Percentiles rank a stretch among this genome's conserved stretches.
Evolutionary conservation across 2,888 invertebrate species (phyloP).

Genomic region (Notodonta ziczac): DNA sequence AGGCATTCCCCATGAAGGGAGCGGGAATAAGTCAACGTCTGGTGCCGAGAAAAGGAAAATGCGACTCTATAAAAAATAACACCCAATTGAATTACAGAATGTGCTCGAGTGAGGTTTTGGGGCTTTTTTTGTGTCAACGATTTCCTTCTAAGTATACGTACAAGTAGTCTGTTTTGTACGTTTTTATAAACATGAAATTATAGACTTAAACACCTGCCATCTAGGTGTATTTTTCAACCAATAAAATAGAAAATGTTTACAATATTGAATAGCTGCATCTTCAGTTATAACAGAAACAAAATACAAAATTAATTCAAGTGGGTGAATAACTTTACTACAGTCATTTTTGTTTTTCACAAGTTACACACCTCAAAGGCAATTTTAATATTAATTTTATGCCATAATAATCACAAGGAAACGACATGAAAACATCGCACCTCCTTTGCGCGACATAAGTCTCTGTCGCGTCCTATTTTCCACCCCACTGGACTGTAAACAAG

Average conservation of each 20-base stretch:
- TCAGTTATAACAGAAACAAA: no score
- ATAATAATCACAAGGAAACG: slow-evolving; percentile 9
- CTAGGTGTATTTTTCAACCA: no score
- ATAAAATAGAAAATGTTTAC: no score
- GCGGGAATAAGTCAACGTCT: slow-evolving; percentile 13
- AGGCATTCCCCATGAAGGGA: neutral
- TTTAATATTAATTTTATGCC: neutral
- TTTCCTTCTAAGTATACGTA: neutral
- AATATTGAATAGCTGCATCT: no score
- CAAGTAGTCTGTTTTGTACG: no score
- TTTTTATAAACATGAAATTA: no score
- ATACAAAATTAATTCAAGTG: no score
- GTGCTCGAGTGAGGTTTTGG: slow-evolving; percentile 7
- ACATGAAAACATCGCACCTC: slow-evolving; percentile 21
- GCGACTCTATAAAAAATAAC: slow-evolving; percentile 7
- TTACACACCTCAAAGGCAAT: no score
- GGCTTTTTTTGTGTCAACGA: slow-evolving; percentile 8
- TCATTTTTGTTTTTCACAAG: no score
- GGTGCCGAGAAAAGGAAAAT: slow-evolving; percentile 12
- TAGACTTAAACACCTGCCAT: no score
- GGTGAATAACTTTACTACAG: no score
- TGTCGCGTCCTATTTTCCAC: slow-evolving; percentile 50
- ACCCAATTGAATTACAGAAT: slow-evolving; percentile 13
- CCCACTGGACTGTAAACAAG: slow-evolving; percentile 38
- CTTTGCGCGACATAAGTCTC: slow-evolving; percentile 33